Evolutionary conservation across 2,113 vertebrate species (phyloP).

Genomic region (Origma solitaria): DNA sequence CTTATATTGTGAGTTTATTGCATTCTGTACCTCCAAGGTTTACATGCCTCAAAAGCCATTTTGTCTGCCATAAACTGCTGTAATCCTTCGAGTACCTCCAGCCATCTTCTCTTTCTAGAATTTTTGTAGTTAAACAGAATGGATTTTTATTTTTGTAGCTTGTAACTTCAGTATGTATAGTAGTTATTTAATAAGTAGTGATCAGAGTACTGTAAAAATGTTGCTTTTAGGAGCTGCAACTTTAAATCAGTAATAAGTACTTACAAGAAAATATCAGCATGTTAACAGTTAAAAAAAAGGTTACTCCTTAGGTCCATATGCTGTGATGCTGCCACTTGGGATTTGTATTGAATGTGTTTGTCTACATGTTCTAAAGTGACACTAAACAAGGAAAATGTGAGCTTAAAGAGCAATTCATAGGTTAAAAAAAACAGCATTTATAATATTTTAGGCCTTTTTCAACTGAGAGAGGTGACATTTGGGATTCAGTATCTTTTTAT

Average conservation of each 20-base stretch:
- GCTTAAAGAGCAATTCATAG: neutral
- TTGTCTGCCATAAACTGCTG: neutral
- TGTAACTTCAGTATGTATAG: constrained; percentile 26
- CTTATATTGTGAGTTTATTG: neutral
- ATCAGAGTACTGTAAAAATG: constrained; percentile 26
- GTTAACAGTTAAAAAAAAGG: neutral
- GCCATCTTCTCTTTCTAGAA: neutral
- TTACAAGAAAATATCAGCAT: constrained; percentile 34
- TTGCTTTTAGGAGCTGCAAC: constrained; percentile 11
- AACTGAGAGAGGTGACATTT: neutral
- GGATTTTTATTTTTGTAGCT: constrained; percentile 69
- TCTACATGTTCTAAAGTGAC: constrained; percentile 31
- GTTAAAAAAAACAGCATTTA: neutral
- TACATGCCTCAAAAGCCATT: constrained; percentile 23
- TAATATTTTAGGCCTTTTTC: neutral
- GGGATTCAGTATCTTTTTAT: neutral
- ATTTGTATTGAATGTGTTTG: constrained; percentile 20
- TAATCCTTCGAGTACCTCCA: neutral
- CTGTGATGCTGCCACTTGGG: constrained; percentile 23
- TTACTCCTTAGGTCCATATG: neutral
- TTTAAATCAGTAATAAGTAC: neutral
- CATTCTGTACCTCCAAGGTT: constrained; percentile 1
- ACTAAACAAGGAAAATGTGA: neutral
- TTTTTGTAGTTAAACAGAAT: constrained; percentile 44
- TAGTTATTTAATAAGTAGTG: constrained; percentile 1